Base-by-base conservation (phyloP, 2,888 invertebrate species). In the Resseliella maxima region DNA sequence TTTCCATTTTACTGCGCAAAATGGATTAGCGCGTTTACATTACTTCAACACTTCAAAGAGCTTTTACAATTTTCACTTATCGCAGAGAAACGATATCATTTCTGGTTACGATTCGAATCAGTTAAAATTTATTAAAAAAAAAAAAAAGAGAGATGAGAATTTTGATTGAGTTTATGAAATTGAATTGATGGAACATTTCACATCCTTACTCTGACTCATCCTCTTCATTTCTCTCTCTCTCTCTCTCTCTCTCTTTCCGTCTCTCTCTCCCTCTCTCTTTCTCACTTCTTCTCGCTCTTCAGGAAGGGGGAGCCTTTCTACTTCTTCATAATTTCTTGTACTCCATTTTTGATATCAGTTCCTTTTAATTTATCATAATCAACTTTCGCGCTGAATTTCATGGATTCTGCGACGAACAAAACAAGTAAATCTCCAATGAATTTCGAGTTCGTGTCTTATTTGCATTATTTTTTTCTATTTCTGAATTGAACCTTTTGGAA, bases 301-400 rank as follows among this genome's bases (percentile, higher is more conserved):
- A 50, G n/a, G n/a, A n/a, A n/a, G n/a, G n/a, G n/a, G n/a, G n/a
- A n/a, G n/a, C n/a, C 24, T 59, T 59, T 59, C 59, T 12, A n/a
- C 24, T 24, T 59, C 24, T 21, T 12, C 12, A 5, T 41, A 8
- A 12, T 41, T 41, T 41, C 12, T 5, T 41, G 46, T 24, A 59
- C n/a, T n/a, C n/a, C 59, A 24, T 24, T 59, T 59, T 24, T 27
- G 46, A 59, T 59, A 59, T 59, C 59, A 59, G 24, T 24, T 59
- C 27, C 59, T 59, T 59, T 59, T 59, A 27, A 59, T 59, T 59
- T 18, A 24, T 59, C 5, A 59, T 59, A 59, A 59, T 59, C 59
- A 59, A 59, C 27, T 59, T 59, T 59, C 5, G 59, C 59, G n/a
- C 2, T 59, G 50, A 12, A 21, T 50, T 50, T 50, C 50, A 50